Evolutionary conservation across 1,140 invertebrate genomes (phyloP).

Genomic region (Heterodera schachtii): DNA sequence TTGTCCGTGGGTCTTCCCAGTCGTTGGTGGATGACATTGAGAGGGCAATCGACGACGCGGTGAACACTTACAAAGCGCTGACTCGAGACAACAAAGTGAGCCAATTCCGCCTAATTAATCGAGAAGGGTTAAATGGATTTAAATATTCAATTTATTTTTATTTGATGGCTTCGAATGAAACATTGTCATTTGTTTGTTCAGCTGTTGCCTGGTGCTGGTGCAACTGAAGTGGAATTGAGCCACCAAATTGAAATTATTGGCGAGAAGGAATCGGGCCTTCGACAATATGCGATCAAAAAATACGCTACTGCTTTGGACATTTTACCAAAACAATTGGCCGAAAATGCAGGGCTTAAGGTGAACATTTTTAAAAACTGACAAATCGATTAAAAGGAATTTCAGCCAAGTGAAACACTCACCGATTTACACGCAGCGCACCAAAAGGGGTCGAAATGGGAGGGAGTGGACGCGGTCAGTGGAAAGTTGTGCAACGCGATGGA

Average conservation of each 20-base stretch:
- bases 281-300: slow-evolving; percentile 94
- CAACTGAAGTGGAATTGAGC: slow-evolving; percentile 89
- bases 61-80: slow-evolving; percentile 94
- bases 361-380: slow-evolving; percentile 1
- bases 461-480: slow-evolving; percentile 83
- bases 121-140: too few relatives aligned
- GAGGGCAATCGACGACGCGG: slow-evolving; percentile 94
- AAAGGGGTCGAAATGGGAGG: slow-evolving; percentile 79
- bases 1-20: slow-evolving; percentile 92
- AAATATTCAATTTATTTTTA: neutral
- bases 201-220: slow-evolving; percentile 89
- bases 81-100: slow-evolving; percentile 69
- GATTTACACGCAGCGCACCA: slow-evolving; percentile 88
- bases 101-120: slow-evolving; percentile 26
- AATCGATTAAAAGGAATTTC: slow-evolving; percentile 1
- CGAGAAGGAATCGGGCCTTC: slow-evolving; percentile 86
- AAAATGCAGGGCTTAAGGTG: slow-evolving; percentile 85
- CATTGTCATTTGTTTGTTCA: slow-evolving; percentile 66
- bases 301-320: slow-evolving; percentile 87
- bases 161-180: slow-evolving; percentile 13
- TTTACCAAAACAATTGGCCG: slow-evolving; percentile 87
- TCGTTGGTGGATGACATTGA: slow-evolving; percentile 99
- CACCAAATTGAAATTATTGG: slow-evolving; percentile 81
- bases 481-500: slow-evolving; percentile 76
- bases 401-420: slow-evolving; percentile 82